Evolutionary conservation across 1,140 invertebrate species (phyloP).

Genomic region (Eupeodes corollae): DNA sequence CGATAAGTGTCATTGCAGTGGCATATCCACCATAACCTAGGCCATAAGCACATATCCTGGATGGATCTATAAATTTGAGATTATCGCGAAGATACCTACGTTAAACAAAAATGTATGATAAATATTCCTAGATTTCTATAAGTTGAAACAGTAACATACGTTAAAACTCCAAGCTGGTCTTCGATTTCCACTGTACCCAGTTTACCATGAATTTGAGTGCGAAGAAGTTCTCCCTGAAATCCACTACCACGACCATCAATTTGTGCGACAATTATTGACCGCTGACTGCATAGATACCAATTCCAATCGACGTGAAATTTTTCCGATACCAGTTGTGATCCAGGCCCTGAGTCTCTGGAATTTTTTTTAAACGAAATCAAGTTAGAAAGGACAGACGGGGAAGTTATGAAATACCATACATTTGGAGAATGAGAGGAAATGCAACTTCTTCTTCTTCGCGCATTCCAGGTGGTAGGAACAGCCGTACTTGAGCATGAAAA

Average conservation of each 20-base stretch:
- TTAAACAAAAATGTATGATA: neutral
- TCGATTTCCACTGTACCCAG: conserved; percentile 57
- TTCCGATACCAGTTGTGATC: conserved; percentile 61
- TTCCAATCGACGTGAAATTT: conserved; percentile 63
- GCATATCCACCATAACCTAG: conserved; percentile 60
- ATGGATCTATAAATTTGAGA: conserved; percentile 60
- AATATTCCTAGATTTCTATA: too few species aligned
- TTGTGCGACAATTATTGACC: conserved; percentile 64
- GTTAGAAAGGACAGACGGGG: neutral
- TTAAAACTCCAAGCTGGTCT: conserved; percentile 76
- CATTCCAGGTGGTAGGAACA: conserved; percentile 64
- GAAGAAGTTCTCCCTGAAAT: conserved; percentile 60
- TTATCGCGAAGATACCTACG: conserved; percentile 57
- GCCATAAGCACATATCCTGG: conserved; percentile 61
- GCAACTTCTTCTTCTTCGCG: conserved; percentile 67
- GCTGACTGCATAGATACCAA: conserved; percentile 61
- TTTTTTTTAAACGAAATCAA: neutral
- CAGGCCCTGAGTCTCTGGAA: conserved; percentile 57
- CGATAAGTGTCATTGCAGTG: conserved; percentile 58
- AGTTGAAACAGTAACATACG: conserved; percentile 35
- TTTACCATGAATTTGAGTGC: conserved; percentile 58
- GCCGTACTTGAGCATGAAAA: conserved; percentile 46
- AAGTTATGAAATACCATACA: conserved; percentile 49
- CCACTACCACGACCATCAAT: conserved; percentile 70
- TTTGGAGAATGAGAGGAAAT: conserved; percentile 66